Evolutionary conservation across 2,888 invertebrate species (phyloP).

Genomic region (Aleiodes leptofemur): DNA sequence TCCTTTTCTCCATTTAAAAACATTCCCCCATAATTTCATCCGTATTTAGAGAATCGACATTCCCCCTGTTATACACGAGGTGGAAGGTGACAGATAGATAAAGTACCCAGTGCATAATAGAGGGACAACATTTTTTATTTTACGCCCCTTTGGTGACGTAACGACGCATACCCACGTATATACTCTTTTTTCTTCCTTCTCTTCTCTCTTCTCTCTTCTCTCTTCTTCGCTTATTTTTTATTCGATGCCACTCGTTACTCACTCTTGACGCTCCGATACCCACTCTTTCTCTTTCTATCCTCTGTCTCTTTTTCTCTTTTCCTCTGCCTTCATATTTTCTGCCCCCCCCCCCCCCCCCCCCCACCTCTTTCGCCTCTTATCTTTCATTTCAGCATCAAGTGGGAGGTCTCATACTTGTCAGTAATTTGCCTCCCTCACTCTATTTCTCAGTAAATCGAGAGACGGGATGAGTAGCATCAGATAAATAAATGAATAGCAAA

Average conservation of each 20-base stretch:
- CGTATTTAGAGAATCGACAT: conserved; percentile 44
- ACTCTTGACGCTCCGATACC: conserved; percentile 40
- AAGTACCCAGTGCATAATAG: conserved; percentile 35
- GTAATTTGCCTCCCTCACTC: conserved; percentile 26
- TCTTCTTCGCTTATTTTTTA: conserved; percentile 35
- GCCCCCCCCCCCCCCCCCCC: too few species aligned
- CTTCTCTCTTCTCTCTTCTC: conserved; percentile 26
- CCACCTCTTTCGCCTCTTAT: conserved; percentile 3
- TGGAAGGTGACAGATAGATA: conserved; percentile 39
- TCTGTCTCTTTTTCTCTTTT: neutral
- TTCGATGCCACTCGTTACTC: conserved; percentile 35
- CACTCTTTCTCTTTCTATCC: conserved; percentile 35
- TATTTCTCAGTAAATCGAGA: conserved; percentile 4
- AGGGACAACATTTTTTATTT: conserved; percentile 44
- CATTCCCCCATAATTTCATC: conserved; percentile 36
- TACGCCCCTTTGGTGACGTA: conserved; percentile 46
- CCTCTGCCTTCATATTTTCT: conserved; percentile 18
- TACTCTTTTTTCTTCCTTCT: conserved; percentile 33
- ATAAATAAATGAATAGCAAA: neutral
- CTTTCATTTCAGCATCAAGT: conserved; percentile 25
- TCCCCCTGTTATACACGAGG: conserved; percentile 5
- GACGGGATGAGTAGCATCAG: neutral
- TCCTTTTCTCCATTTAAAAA: neutral
- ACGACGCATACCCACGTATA: conserved; percentile 42
- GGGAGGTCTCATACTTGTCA: conserved; percentile 23